A percentile compares a stretch with the other conserved stretches of the same genome.
Evolutionary conservation across 1,140 invertebrate species (phyloP).

Genomic region (Diachasmimorpha longicaudata): DNA sequence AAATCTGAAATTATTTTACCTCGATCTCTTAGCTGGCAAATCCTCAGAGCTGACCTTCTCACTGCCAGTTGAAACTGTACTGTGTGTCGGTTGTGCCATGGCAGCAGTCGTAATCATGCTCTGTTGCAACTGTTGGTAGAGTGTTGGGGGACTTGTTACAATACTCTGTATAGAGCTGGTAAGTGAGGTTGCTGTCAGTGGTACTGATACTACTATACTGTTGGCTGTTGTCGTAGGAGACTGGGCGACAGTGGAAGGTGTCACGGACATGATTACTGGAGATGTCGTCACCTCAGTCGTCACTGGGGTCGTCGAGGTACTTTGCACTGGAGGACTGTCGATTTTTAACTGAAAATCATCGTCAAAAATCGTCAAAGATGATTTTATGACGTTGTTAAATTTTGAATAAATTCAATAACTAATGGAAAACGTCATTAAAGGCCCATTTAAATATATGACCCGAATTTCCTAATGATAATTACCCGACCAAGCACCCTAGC

Average conservation of each 20-base stretch:
- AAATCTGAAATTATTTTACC: conserved; percentile 39
- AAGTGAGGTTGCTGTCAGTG: conserved; percentile 52
- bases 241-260: conserved; percentile 46
- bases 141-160: conserved; percentile 49
- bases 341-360: conserved; percentile 52
- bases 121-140: conserved; percentile 57
- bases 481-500: too few relatives aligned
- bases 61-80: conserved; percentile 17
- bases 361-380: background rate
- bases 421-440: too few relatives aligned
- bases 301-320: conserved; percentile 37
- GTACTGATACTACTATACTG: conserved; percentile 57
- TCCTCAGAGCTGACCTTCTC: conserved; percentile 44
- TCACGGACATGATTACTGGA: conserved; percentile 55
- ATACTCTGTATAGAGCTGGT: conserved; percentile 44
- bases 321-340: conserved; percentile 46
- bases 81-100: conserved; percentile 36
- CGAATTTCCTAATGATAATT: too few relatives aligned
- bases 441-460: too few relatives aligned
- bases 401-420: too few relatives aligned
- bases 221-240: conserved; percentile 52
- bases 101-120: conserved; percentile 48
- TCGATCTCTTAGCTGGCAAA: conserved; percentile 45
- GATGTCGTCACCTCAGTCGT: conserved; percentile 49
- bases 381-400: too few relatives aligned